These are phyloP conservation scores for Epinephelus coioides DNA, from an alignment of 2,797 vertebrate genomes.

Conservation along the genomic window DNA sequence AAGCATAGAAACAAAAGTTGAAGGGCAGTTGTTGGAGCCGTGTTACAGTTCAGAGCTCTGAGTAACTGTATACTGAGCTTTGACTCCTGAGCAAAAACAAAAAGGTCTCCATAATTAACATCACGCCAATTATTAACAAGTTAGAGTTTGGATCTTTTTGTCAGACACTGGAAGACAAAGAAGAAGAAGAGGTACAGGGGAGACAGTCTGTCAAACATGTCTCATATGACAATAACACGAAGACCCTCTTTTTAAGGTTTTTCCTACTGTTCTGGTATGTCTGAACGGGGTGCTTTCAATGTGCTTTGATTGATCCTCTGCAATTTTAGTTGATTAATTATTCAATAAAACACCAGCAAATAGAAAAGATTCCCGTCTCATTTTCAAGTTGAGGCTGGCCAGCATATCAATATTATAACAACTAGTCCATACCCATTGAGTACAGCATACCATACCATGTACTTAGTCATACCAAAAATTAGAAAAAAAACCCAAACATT, in stretches of 20 bases:
- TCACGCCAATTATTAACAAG: no score
- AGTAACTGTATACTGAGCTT: neutral
- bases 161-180: neutral
- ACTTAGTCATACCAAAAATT: no score
- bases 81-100: slow-evolving; percentile 3
- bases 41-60: slow-evolving; percentile 25
- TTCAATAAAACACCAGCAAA: neutral
- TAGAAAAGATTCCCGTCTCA: neutral
- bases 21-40: slow-evolving; percentile 29
- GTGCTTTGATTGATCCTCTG: neutral
- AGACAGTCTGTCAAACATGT: neutral
- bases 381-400: neutral
- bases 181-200: neutral
- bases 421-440: no score
- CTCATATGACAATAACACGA: neutral
- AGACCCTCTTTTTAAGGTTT: neutral
- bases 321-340: neutral
- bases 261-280: neutral
- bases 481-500: no score
- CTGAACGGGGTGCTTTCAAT: neutral
- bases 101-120: neutral
- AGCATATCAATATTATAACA: no score
- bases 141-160: neutral
- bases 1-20: slow-evolving; percentile 41
- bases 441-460: no score